A percentile compares a stretch with the other conserved stretches of the same genome.
These are phyloP conservation scores for Eugnorisma glareosa DNA, from an alignment of 2,888 invertebrate genomes.

Conservation along the genomic window DNA sequence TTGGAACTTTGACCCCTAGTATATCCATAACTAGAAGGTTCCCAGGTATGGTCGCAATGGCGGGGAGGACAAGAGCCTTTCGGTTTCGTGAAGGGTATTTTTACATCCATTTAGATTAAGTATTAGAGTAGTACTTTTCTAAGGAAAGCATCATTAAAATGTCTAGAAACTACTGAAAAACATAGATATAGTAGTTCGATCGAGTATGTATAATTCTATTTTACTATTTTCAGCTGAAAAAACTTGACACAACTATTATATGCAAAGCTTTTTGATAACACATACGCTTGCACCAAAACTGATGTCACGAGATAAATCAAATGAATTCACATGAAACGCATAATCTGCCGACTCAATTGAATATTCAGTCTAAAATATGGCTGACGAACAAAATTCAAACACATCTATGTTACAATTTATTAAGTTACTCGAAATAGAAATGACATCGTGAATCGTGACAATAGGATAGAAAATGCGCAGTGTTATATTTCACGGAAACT, in stretches of 20 bases:
- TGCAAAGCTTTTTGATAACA: conserved; percentile 6
- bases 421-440: conserved; percentile 20
- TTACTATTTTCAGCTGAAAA: background rate
- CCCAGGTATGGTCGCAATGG: too few species aligned
- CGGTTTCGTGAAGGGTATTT: too few species aligned
- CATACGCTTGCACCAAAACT: conserved; percentile 18
- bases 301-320: conserved; percentile 47
- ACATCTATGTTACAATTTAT: conserved; percentile 30
- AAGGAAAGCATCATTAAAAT: background rate
- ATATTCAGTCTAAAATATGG: conserved; percentile 43
- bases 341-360: conserved; percentile 38
- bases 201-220: too few species aligned
- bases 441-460: conserved; percentile 27
- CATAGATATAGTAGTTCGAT: background rate
- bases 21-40: too few species aligned
- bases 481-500: background rate
- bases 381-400: conserved; percentile 45
- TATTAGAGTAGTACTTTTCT: background rate
- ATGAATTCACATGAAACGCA: conserved; percentile 31
- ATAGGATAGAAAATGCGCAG: conserved; percentile 10
- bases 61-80: too few species aligned
- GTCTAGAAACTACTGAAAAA: background rate
- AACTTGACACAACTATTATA: background rate
- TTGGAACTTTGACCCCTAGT: too few species aligned
- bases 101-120: too few species aligned